Base-by-base conservation (phyloP, 2,797 vertebrate species). In the Pseudotriccus pelzelni region DNA sequence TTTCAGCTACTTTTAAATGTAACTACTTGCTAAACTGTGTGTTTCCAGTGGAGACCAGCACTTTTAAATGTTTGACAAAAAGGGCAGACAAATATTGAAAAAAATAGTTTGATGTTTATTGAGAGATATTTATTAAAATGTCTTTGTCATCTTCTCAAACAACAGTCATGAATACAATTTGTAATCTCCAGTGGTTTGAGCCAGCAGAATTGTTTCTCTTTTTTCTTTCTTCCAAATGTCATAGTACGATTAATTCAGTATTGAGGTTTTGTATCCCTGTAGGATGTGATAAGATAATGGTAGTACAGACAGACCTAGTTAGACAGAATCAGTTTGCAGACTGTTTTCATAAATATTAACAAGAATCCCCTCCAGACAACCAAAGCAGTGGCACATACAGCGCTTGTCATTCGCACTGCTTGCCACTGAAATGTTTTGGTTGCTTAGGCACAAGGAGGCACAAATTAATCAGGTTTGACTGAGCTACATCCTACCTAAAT, bases 381-480 rank as follows among this genome's bases (percentile, higher is more conserved):
- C 59, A 94, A 84, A 85, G 50, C 62, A 70, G 47, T 67, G 63
- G 47, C 56, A 74, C 49, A 62, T 52, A 43, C 17, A 66, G 53
- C 25, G 39, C 56, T 72, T 85, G 69, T 85, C 69, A n/a, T 92
- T 80, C 77, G 28, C 24, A 19, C 27, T 36, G 53, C 23, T 75
- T 92, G 46, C 50, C 44, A 63, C 62, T 86, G 82, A 79, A 93
- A 86, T 84, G 59, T 84, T 93, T 92, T 86, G 89, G 84, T 92
- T 90, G 55, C 82, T 91, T 84, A 82, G 89, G 87, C 84, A 85
- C 69, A 89, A 91, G n/a, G 27, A 80, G 53, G 73, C 82, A 86
- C 73, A 94, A 95, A 95, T 91, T 92, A 92, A 92, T 96, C 91
- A 84, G 76, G n/a, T 81, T 85, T 94, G 92, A 95, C 91, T 91